A percentile compares a stretch with the other conserved stretches of the same genome.
phyloP scores from a whole-genome alignment of 2,888 invertebrate species.

The Chydorus sphaericus region DNA sequence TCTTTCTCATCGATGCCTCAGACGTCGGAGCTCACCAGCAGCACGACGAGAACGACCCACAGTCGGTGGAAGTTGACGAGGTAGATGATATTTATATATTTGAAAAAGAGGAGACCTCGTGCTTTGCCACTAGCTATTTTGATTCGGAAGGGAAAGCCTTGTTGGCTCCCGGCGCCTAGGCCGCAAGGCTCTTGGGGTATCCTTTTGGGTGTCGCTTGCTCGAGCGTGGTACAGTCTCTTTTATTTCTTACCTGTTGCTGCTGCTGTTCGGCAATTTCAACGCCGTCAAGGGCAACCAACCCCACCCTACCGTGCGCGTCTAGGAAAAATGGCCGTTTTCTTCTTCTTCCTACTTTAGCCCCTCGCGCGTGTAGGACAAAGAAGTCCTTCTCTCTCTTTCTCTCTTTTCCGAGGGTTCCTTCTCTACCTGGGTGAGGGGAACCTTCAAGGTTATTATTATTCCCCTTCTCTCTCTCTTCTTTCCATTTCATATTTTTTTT shows the following conservation, averaged over 20 bases:
- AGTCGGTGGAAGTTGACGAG: slow-evolving; percentile 12
- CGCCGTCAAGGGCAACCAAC: slow-evolving; percentile 7
- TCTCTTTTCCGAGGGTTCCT: too few species aligned
- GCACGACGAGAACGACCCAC: slow-evolving; percentile 5
- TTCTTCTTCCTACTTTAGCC: neutral
- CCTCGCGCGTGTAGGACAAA: neutral
- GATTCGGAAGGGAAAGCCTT: slow-evolving; percentile 1
- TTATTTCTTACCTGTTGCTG: neutral
- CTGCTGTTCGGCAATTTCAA: neutral
- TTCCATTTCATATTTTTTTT: neutral
- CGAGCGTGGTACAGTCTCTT: neutral
- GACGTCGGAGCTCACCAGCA: slow-evolving; percentile 3
- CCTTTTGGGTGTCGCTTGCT: neutral
- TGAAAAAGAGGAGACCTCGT: neutral
- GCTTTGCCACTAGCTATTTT: slow-evolving; percentile 6
- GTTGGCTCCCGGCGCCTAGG: slow-evolving; percentile 7
- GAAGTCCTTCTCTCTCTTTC: neutral
- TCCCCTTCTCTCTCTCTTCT: neutral
- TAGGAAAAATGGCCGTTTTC: neutral
- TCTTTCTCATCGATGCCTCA: slow-evolving; percentile 12
- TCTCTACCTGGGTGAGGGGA: too few species aligned
- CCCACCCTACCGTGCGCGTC: too few species aligned
- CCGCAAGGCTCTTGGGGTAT: neutral
- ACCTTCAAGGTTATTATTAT: too few species aligned
- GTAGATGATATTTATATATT: neutral